phyloP scores from a whole-genome alignment of 2,888 invertebrate genomes.

The Lithophane leautieri region DNA sequence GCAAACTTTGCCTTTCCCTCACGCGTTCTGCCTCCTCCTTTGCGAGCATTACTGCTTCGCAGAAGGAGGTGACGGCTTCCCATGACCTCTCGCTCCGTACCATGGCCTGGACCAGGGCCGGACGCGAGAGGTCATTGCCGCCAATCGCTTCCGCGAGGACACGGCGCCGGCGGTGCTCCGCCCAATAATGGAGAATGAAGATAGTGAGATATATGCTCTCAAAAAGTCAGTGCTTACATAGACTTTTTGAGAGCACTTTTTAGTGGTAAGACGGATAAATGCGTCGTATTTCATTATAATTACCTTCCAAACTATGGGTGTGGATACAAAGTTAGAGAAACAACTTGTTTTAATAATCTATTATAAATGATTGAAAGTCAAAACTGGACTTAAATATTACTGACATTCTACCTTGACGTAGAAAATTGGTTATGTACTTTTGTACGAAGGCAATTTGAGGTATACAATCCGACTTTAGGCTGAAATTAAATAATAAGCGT shows the following conservation, averaged over 20 bases:
- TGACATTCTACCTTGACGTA: background rate
- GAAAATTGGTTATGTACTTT: background rate
- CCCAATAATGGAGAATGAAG: background rate
- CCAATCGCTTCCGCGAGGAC: no score
- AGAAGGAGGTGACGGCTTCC: no score
- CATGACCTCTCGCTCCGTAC: no score
- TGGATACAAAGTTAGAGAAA: constrained; percentile 5
- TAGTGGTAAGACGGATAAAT: background rate
- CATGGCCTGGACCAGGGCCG: no score
- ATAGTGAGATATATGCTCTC: background rate
- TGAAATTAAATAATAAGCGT: constrained; percentile 5
- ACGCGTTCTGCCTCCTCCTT: no score
- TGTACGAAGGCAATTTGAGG: background rate
- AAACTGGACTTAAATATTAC: background rate
- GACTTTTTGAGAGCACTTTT: no score
- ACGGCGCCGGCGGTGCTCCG: no score
- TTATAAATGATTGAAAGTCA: background rate
- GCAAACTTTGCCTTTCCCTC: no score
- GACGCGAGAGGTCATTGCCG: no score
- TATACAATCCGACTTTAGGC: background rate
- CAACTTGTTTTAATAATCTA: background rate
- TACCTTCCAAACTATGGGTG: background rate
- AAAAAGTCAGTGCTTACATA: no score
- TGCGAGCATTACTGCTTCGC: no score
- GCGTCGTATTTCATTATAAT: background rate